These are phyloP conservation scores for Cotesia typhae DNA, from an alignment of 1,140 invertebrate species.

Conservation along the genomic window DNA sequence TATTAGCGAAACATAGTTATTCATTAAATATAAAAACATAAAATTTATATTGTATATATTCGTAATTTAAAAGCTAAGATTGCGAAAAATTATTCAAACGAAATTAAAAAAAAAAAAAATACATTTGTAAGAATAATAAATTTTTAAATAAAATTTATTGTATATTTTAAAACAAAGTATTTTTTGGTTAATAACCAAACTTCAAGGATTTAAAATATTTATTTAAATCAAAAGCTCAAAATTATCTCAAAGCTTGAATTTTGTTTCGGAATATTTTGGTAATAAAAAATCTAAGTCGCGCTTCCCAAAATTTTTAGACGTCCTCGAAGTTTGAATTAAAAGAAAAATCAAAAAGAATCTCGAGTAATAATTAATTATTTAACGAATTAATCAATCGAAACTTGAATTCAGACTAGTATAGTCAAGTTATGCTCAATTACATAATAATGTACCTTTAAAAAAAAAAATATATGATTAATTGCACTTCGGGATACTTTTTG, in stretches of 20 bases:
- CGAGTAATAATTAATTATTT: neutral
- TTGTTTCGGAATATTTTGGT: too few species aligned
- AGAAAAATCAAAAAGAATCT: neutral
- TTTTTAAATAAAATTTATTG: neutral
- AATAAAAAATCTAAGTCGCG: too few species aligned
- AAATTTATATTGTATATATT: constrained; percentile 8
- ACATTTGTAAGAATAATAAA: too few species aligned
- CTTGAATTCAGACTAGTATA: constrained; percentile 1
- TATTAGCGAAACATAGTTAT: constrained; percentile 39
- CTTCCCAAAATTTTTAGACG: too few species aligned
- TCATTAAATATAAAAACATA: constrained; percentile 8
- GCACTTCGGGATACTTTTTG: neutral
- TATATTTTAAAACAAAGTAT: neutral
- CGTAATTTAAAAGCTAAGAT: constrained; percentile 31
- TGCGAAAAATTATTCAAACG: too few species aligned
- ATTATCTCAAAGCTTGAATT: too few species aligned
- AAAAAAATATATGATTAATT: too few species aligned
- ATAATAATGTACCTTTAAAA: constrained; percentile 34
- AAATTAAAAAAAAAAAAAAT: too few species aligned
- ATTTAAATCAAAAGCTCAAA: too few species aligned
- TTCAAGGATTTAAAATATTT: too few species aligned
- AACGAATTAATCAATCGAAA: neutral
- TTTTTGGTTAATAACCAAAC: too few species aligned
- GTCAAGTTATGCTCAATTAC: constrained; percentile 47
- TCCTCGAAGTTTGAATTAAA: too few species aligned